A percentile compares a stretch with the other conserved stretches of the same genome.
Conservation (phyloP, 2,888 invertebrate species). For the Scaptomyza polygonia region DNA sequence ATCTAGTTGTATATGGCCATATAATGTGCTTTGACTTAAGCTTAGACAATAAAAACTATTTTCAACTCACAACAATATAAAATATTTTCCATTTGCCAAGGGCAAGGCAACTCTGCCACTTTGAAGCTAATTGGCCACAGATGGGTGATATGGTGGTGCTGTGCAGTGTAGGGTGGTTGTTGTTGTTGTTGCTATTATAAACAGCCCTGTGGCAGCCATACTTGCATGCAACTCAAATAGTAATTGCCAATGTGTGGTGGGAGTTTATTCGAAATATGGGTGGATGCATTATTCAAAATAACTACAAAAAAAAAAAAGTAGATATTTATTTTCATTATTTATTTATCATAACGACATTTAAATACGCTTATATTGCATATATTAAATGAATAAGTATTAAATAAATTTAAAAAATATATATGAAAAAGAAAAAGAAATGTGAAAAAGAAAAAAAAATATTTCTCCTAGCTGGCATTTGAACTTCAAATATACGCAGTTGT, state of each 20-base stretch:
- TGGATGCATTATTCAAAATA: conserved; percentile 33
- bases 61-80: conserved; percentile 49
- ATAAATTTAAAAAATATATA: too few species aligned
- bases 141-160: conserved; percentile 15
- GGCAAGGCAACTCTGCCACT: conserved; percentile 47
- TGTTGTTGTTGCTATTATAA: conserved; percentile 16
- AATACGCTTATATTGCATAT: background rate
- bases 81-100: conserved; percentile 61
- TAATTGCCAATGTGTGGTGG: conserved; percentile 46
- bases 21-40: conserved; percentile 35
- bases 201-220: conserved; percentile 5
- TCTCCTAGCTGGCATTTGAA: too few species aligned
- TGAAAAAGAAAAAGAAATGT: too few species aligned
- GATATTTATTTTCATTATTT: conserved; percentile 26
- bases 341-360: conserved; percentile 11
- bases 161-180: background rate
- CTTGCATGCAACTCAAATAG: conserved; percentile 22
- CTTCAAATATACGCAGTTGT: background rate
- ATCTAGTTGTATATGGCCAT: conserved; percentile 25
- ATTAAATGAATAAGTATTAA: too few species aligned
- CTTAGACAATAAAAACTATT: conserved; percentile 63
- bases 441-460: too few species aligned
- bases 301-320: too few species aligned
- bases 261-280: conserved; percentile 39
- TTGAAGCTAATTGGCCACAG: conserved; percentile 50